Conservation (phyloP, 2,113 vertebrate species). For the Gnathonemus longibarbis region DNA sequence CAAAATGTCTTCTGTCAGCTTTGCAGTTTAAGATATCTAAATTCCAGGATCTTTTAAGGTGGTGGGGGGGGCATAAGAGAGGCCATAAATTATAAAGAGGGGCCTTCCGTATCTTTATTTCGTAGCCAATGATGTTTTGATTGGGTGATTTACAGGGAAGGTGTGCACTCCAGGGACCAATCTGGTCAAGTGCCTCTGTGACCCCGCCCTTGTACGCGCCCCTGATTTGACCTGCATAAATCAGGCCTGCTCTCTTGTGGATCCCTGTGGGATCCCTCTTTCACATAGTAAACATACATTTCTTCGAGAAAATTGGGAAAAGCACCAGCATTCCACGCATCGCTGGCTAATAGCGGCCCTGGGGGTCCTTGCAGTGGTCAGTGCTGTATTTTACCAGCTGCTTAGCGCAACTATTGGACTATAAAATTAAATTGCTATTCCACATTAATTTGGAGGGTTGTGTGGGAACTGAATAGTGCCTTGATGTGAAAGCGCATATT, state of each 20-base stretch:
- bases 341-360: neutral
- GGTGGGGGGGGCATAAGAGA: neutral
- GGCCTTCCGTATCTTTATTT: neutral
- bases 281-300: neutral
- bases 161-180: neutral
- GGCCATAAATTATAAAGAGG: neutral
- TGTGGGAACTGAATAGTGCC: neutral
- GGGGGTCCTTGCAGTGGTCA: neutral
- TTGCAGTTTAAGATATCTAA: neutral
- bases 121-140: neutral
- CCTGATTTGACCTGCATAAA: neutral
- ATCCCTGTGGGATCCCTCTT: neutral
- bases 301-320: neutral
- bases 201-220: neutral
- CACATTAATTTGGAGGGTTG: neutral
- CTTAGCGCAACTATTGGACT: neutral
- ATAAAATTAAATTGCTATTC: neutral
- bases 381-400: neutral
- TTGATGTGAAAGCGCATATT: neutral
- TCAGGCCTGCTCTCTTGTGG: neutral
- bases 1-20: neutral
- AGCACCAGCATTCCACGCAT: neutral
- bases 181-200: neutral
- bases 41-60: neutral
- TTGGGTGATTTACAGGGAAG: neutral